phyloP scores from a whole-genome alignment of 1,140 invertebrate species.

The Hyposmocoma kahamanoa region DNA sequence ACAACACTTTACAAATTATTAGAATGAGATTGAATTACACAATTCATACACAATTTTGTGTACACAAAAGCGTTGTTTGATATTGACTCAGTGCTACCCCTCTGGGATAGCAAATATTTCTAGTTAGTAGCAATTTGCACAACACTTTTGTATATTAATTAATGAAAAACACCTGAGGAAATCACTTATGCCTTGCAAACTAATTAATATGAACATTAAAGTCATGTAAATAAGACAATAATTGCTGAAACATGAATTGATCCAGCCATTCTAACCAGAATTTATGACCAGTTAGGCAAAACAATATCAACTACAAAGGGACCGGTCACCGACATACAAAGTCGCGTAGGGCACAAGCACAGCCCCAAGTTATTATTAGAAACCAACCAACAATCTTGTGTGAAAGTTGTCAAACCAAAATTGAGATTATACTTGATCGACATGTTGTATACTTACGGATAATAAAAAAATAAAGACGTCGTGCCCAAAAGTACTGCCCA shows the following conservation, averaged over 20 bases:
- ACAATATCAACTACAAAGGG: neutral
- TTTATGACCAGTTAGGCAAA: neutral
- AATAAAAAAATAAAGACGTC: slow-evolving; percentile 95
- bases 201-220: too few relatives aligned
- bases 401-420: slow-evolving; percentile 69
- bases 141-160: too few relatives aligned
- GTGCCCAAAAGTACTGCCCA: slow-evolving; percentile 94
- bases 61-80: neutral
- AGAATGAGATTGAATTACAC: too few relatives aligned
- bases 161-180: too few relatives aligned
- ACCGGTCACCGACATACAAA: slow-evolving; percentile 8
- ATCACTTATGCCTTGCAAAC: too few relatives aligned
- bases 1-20: too few relatives aligned
- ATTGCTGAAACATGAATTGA: neutral
- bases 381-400: slow-evolving; percentile 55
- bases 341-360: slow-evolving; percentile 36
- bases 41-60: too few relatives aligned
- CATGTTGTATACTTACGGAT: slow-evolving; percentile 88
- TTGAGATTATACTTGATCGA: slow-evolving; percentile 48
- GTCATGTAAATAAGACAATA: neutral
- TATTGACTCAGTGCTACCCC: slow-evolving; percentile 3
- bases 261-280: neutral
- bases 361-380: slow-evolving; percentile 58
- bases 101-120: too few relatives aligned
- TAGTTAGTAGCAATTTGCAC: too few relatives aligned